phyloP scores from a whole-genome alignment of 2,888 invertebrate genomes.

The Cantharis rufa region DNA sequence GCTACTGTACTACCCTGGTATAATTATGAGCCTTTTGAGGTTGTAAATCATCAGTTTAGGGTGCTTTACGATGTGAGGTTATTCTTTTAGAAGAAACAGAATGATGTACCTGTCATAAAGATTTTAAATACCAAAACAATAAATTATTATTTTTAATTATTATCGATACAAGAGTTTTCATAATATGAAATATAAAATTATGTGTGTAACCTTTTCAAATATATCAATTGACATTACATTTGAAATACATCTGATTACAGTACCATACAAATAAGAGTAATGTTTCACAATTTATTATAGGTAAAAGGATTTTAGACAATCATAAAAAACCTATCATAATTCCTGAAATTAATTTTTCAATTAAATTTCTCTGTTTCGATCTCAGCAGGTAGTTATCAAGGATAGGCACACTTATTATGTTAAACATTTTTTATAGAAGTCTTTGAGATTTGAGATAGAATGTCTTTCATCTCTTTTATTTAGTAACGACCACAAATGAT shows the following conservation, averaged over 20 bases:
- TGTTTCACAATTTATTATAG: too few species aligned
- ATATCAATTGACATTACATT: too few species aligned
- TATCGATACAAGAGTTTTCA: neutral
- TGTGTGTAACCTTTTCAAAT: too few species aligned
- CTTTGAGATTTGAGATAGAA: too few species aligned
- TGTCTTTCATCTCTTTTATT: too few species aligned
- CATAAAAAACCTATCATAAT: neutral
- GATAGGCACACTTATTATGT: neutral
- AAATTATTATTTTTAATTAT: neutral
- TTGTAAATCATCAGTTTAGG: constrained; percentile 46
- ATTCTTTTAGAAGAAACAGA: constrained; percentile 13
- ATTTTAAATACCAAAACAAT: neutral
- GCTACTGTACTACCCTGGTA: constrained; percentile 37
- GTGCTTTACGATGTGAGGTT: constrained; percentile 42
- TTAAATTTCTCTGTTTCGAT: neutral
- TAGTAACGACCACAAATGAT: too few species aligned
- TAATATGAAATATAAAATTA: neutral
- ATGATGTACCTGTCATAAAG: neutral
- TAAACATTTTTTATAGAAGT: neutral
- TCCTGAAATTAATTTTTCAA: neutral
- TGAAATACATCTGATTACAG: too few species aligned
- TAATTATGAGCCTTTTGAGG: constrained; percentile 46
- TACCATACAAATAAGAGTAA: too few species aligned
- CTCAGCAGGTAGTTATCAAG: neutral
- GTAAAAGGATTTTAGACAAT: neutral